These are phyloP conservation scores for Eulemur coronatus DNA, from an alignment of 2,797 vertebrate species.

Conservation along the genomic window DNA sequence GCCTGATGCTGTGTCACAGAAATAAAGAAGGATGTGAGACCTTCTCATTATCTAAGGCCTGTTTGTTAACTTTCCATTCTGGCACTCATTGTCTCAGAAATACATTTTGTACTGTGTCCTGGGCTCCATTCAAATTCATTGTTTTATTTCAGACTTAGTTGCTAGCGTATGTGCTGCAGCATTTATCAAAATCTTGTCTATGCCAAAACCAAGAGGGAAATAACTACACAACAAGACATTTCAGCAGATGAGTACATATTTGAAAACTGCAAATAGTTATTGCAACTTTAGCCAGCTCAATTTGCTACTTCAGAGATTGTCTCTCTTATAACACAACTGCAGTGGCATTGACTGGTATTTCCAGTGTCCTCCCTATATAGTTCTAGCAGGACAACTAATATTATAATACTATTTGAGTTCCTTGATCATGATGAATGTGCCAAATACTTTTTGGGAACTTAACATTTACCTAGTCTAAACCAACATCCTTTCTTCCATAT, in stretches of 20 bases:
- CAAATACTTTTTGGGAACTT: constrained; percentile 45
- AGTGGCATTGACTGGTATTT: constrained; percentile 36
- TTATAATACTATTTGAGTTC: constrained; percentile 67
- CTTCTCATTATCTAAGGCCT: neutral
- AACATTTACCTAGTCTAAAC: constrained; percentile 48
- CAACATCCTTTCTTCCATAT: constrained; percentile 24
- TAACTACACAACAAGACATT: constrained; percentile 20
- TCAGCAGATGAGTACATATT: neutral
- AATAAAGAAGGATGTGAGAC: neutral
- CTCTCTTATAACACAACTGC: constrained; percentile 46
- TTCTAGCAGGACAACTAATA: constrained; percentile 56
- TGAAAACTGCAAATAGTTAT: constrained; percentile 51
- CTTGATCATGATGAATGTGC: constrained; percentile 56
- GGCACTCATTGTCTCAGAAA: neutral
- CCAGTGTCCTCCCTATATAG: neutral
- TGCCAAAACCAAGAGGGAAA: constrained; percentile 26
- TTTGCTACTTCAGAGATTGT: constrained; percentile 54
- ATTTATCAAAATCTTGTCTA: constrained; percentile 22
- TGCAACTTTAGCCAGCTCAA: constrained; percentile 62
- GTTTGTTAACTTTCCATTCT: neutral
- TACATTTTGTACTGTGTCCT: neutral
- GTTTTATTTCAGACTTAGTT: neutral
- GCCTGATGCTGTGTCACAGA: neutral
- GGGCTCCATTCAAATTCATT: neutral
- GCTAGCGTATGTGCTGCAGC: neutral